Percentiles rank a stretch among this genome's conserved stretches.
phyloP scores from a whole-genome alignment of 2,888 invertebrate species.

The Xanthia icteritia region DNA sequence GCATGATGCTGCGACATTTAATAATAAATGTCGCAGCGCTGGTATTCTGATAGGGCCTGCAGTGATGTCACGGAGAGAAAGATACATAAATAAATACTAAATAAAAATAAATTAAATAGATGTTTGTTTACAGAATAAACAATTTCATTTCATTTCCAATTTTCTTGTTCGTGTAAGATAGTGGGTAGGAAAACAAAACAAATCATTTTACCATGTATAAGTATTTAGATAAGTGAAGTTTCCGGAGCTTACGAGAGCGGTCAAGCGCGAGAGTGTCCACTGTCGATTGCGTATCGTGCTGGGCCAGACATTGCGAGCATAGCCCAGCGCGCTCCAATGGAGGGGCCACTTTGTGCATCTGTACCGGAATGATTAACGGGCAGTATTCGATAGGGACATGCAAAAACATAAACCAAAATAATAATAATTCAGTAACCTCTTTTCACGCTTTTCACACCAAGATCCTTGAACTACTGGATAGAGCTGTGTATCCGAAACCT shows the following conservation, averaged over 20 bases:
- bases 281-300: conserved; percentile 63
- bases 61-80: no score
- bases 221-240: conserved; percentile 58
- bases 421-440: neutral
- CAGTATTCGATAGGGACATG: neutral
- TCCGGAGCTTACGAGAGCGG: conserved; percentile 50
- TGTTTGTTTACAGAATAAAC: no score
- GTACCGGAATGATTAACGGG: conserved; percentile 11
- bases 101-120: no score
- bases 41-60: no score
- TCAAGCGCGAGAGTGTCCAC: conserved; percentile 62
- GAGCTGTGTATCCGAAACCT: neutral
- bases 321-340: conserved; percentile 26
- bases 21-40: no score
- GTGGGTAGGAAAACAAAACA: neutral
- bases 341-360: conserved; percentile 36
- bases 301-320: conserved; percentile 42
- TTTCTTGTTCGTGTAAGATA: neutral
- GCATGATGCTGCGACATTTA: no score
- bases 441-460: neutral
- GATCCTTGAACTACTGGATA: neutral
- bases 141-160: no score
- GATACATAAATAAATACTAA: no score
- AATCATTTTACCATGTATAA: conserved; percentile 5
- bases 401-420: neutral